Conservation (phyloP, 2,888 invertebrate species). For the Caenorhabditis sp. region DNA sequence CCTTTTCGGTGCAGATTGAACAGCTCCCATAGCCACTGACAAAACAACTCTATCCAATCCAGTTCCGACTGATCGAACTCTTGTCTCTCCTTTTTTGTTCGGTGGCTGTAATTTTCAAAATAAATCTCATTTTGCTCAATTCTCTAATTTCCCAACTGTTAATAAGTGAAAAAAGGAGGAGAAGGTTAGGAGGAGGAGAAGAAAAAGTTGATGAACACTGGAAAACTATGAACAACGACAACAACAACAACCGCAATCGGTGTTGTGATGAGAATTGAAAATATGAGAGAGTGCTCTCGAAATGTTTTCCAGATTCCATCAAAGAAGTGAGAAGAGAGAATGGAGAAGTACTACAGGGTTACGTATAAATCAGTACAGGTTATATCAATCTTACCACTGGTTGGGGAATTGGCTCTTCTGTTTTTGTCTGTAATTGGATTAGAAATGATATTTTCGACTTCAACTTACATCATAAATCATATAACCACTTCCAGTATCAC, state of each 20-base stretch:
- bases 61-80: conserved; percentile 50
- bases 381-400: conserved; percentile 13
- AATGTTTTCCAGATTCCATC: conserved; percentile 7
- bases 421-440: conserved; percentile 26
- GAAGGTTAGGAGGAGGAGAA: neutral
- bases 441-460: too few relatives aligned
- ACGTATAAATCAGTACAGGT: neutral
- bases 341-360: neutral
- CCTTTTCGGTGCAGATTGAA: neutral
- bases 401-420: conserved; percentile 13
- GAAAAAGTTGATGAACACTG: too few relatives aligned
- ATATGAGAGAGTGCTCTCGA: neutral
- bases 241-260: too few relatives aligned
- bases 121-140: neutral
- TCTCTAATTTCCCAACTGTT: neutral
- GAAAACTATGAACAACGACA: too few relatives aligned
- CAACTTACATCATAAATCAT: conserved; percentile 54
- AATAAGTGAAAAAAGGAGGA: neutral
- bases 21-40: conserved; percentile 53
- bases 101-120: conserved; percentile 20
- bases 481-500: conserved; percentile 54
- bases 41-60: conserved; percentile 63
- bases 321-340: conserved; percentile 9
- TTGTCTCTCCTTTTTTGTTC: conserved; percentile 42
- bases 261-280: too few relatives aligned